phyloP scores from a whole-genome alignment of 2,113 vertebrate genomes.

The Steatornis caripensis region DNA sequence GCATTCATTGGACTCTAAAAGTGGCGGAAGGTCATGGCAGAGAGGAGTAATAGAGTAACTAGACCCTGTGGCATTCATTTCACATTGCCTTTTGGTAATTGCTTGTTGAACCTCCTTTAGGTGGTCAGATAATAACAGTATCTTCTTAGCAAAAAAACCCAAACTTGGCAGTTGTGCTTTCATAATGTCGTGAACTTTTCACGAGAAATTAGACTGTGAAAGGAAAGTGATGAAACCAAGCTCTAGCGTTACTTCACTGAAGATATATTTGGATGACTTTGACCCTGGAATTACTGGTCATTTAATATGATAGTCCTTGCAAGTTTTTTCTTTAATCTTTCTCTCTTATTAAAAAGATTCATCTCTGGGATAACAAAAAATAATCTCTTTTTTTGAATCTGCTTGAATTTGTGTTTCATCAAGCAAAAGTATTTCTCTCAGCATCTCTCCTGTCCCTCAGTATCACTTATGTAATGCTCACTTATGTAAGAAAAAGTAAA shows the following conservation, averaged over 20 bases:
- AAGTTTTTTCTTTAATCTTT: not conserved
- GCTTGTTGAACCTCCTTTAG: not conserved
- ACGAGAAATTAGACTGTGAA: not conserved
- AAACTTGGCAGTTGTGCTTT: not conserved
- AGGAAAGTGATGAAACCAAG: not conserved
- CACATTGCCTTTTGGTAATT: not conserved
- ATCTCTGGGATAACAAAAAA: not conserved
- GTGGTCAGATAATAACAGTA: not conserved
- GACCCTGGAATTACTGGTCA: not conserved
- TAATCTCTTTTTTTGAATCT: not conserved
- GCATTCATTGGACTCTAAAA: not conserved
- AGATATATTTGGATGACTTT: not conserved
- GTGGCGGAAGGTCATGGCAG: not conserved
- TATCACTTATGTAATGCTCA: not conserved
- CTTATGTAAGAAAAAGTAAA: not conserved
- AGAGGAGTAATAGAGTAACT: not conserved
- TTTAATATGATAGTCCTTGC: not conserved
- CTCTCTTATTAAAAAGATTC: not conserved
- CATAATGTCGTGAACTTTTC: not conserved
- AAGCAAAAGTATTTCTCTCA: not conserved
- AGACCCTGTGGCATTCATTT: not conserved
- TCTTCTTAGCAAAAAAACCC: not conserved
- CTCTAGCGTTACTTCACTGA: not conserved
- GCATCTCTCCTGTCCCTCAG: not conserved
- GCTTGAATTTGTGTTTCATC: not conserved